Conservation (phyloP, 2,113 vertebrate species). For the Paraplagusia blochii region DNA sequence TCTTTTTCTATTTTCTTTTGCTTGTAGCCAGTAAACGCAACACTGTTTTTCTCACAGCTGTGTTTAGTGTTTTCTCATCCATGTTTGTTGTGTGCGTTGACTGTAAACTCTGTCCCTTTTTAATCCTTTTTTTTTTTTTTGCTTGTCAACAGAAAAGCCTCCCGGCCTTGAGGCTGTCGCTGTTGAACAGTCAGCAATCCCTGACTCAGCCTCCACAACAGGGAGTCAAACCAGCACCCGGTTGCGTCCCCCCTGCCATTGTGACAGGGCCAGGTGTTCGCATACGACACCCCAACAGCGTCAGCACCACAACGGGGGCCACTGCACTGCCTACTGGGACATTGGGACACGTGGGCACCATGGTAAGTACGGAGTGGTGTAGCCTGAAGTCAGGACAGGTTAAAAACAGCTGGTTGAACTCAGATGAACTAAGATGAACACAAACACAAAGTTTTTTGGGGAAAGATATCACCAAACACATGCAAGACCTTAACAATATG, state of each 20-base stretch:
- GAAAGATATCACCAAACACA: too few relatives aligned
- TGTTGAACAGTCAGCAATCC: conserved; percentile 83
- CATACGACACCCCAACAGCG: conserved; percentile 81
- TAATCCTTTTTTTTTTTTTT: conserved; percentile 14
- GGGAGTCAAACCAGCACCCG: conserved; percentile 70
- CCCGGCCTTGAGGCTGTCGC: conserved; percentile 83
- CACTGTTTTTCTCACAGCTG: conserved; percentile 16
- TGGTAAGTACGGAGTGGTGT: conserved; percentile 71
- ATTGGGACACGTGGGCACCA: conserved; percentile 72
- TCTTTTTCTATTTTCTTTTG: not conserved
- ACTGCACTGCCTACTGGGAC: conserved; percentile 52
- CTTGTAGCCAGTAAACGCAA: conserved; percentile 5
- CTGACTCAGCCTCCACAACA: conserved; percentile 76
- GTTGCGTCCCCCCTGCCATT: conserved; percentile 70
- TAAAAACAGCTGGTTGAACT: too few relatives aligned
- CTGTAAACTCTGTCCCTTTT: conserved; percentile 30
- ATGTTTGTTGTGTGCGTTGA: conserved; percentile 35
- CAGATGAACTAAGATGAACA: too few relatives aligned
- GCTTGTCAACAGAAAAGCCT: conserved; percentile 82
- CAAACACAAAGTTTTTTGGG: too few relatives aligned
- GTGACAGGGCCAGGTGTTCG: conserved; percentile 75
- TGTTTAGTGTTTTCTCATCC: conserved; percentile 12
- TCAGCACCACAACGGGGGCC: conserved; percentile 66
- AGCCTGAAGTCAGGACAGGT: not conserved
- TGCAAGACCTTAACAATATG: too few relatives aligned